Conservation (phyloP, 2,888 invertebrate genomes). For the Phortica okadai region DNA sequence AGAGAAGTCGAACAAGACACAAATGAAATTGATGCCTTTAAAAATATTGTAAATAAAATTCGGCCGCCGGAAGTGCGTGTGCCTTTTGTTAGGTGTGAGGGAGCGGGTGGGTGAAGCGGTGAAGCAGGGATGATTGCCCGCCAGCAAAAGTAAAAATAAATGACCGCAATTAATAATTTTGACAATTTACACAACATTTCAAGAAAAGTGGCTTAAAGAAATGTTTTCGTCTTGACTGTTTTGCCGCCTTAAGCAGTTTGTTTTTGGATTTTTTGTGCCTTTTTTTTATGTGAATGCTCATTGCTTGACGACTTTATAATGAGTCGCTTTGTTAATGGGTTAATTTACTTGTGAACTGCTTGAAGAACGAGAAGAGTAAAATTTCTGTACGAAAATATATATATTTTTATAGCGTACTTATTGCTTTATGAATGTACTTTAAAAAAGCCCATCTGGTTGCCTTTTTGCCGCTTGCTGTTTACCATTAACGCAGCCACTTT, state of each 20-base stretch:
- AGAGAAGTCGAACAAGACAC: not conserved
- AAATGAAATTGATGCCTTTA: not conserved
- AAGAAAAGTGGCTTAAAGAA: conserved; percentile 20
- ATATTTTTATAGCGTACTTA: conserved; percentile 48
- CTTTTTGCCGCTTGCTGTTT: conserved; percentile 43
- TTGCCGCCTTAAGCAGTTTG: not conserved
- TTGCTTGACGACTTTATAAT: conserved; percentile 10
- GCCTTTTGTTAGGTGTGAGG: not conserved
- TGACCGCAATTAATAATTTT: conserved; percentile 71
- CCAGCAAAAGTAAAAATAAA: conserved; percentile 35
- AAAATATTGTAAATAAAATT: conserved; percentile 1
- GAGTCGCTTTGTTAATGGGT: conserved; percentile 14
- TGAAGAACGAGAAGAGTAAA: not conserved
- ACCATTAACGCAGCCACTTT: conserved; percentile 2
- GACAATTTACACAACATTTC: conserved; percentile 71
- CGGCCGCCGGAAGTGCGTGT: conserved; percentile 39
- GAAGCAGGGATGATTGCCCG: not conserved
- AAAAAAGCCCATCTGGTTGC: not conserved
- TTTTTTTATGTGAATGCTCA: not conserved
- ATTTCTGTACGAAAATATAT: not conserved
- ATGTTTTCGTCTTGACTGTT: conserved; percentile 9
- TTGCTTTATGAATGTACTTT: conserved; percentile 43
- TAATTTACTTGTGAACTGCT: not conserved
- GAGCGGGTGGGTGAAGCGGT: not conserved
- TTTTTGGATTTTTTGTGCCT: not conserved